Base-by-base conservation (phyloP, 92 coral and sea anemone species). In the Porites cylindrica region DNA sequence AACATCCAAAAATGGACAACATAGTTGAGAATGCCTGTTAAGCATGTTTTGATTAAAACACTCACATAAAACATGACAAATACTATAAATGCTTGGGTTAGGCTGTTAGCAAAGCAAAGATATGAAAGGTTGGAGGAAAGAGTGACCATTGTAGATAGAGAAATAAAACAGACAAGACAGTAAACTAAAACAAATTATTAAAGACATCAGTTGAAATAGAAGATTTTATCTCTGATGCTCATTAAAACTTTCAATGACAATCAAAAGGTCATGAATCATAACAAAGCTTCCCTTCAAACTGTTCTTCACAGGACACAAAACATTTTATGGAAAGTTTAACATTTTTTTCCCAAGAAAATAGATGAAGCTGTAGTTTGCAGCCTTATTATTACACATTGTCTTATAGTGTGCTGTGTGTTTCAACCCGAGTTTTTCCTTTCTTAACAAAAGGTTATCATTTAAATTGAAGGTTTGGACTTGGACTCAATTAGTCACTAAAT, bases 31-130 rank as follows among this genome's bases (percentile, higher is more conserved):
- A 58, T 51, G 16, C 8, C 81, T 77, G 81, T 60, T 77, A 0
- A 32, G 13, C n/a, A 60, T 1, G 56, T 8, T 58, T 24, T 59
- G 53, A 77, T 51, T 59, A n/a, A 7, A 10, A 70, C 10, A 18
- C 17, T 1, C 10, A 58, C 77, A 23, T 1, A 54, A 1, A 52
- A 6, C 14, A 68, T 17, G 3, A 58, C 67, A 58, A 58, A 14
- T 10, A 9, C 24, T 38, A 23, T 16, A 7, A 53, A 56, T 29
- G 71, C 56, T 82, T 53, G 0, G 8, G 43, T 21, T 52, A 82
- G 12, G 78, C 77, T 18, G 8, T 54, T 7, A 81, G 77, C 69
- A 81, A 8, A 70, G 77, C 69, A 81, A 54, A 53, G 59, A 54
- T 12, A 18, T 70, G 10, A 59, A 1, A 58, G 68, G 1, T 54